Percentiles rank a stretch among this genome's conserved stretches.
Conservation (phyloP, 2,888 invertebrate genomes). For the Eurytoma adleriae region DNA sequence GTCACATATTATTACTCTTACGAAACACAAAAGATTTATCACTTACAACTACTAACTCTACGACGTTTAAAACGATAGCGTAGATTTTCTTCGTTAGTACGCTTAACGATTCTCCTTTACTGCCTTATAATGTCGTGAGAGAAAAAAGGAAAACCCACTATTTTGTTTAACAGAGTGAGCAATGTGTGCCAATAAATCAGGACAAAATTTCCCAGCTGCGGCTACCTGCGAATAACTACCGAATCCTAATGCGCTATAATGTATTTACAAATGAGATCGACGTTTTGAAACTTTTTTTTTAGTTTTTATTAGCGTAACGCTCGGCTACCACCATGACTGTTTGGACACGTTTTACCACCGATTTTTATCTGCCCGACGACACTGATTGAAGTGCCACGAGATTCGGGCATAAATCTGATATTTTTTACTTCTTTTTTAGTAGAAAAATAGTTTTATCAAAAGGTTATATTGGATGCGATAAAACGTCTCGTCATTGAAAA, state of each 20-base stretch:
- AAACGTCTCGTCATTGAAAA: no score
- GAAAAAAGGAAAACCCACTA: conserved; percentile 30
- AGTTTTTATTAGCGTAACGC: conserved; percentile 35
- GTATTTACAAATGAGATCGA: conserved; percentile 69
- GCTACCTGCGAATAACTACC: conserved; percentile 49
- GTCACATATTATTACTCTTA: conserved; percentile 26
- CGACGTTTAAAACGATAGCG: conserved; percentile 43
- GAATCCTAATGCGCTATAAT: conserved; percentile 58
- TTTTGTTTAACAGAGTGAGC: conserved; percentile 25
- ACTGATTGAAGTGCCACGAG: not conserved
- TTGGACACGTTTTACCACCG: not conserved
- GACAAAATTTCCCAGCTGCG: conserved; percentile 50
- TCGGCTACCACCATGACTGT: conserved; percentile 34
- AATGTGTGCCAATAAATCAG: conserved; percentile 49
- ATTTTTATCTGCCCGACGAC: not conserved
- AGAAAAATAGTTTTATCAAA: no score
- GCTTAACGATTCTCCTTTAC: conserved; percentile 9
- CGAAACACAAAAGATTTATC: conserved; percentile 39
- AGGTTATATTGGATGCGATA: no score
- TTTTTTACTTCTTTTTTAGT: not conserved
- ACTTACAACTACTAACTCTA: conserved; percentile 35
- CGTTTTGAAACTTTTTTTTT: conserved; percentile 59
- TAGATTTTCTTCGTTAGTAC: conserved; percentile 41
- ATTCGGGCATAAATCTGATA: conserved; percentile 7
- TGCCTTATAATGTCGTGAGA: conserved; percentile 27